Evolutionary conservation across 1,140 invertebrate genomes (phyloP).

Genomic region (Zaprionus nigranus): DNA sequence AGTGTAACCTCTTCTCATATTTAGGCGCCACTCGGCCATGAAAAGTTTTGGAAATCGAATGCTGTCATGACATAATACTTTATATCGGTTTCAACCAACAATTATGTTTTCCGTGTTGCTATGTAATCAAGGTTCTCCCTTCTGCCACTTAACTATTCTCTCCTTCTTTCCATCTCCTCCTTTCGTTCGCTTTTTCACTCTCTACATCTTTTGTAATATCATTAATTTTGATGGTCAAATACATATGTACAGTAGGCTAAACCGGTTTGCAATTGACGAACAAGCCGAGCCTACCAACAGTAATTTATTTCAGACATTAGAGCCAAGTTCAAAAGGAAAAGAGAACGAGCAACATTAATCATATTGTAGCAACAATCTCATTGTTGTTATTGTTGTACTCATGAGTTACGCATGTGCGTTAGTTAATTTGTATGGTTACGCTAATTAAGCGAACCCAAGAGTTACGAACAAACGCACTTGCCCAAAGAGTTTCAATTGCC

Average conservation of each 20-base stretch:
- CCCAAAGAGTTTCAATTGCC: constrained; percentile 24
- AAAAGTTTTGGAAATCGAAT: neutral
- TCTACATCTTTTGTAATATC: constrained; percentile 1
- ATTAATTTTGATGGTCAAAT: constrained; percentile 34
- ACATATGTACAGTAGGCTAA: constrained; percentile 1
- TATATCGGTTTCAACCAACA: neutral
- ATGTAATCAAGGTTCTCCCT: neutral
- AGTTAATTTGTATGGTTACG: constrained; percentile 76
- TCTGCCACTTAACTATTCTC: neutral
- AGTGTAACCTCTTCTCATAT: neutral
- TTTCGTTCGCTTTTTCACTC: neutral
- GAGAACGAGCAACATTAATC: constrained; percentile 62
- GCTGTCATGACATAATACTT: neutral
- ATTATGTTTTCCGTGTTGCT: neutral
- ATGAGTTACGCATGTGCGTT: constrained; percentile 75
- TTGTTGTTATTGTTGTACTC: constrained; percentile 10
- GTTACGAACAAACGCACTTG: constrained; percentile 34
- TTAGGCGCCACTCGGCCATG: neutral
- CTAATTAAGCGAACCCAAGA: constrained; percentile 67
- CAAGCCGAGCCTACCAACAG: constrained; percentile 30
- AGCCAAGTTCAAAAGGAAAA: constrained; percentile 43
- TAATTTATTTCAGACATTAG: constrained; percentile 44
- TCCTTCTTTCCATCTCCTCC: neutral
- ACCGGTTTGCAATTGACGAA: constrained; percentile 46
- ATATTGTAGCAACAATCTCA: constrained; percentile 39